Evolutionary conservation across 2,113 vertebrate genomes (phyloP).

Genomic region (Chamaea fasciata): DNA sequence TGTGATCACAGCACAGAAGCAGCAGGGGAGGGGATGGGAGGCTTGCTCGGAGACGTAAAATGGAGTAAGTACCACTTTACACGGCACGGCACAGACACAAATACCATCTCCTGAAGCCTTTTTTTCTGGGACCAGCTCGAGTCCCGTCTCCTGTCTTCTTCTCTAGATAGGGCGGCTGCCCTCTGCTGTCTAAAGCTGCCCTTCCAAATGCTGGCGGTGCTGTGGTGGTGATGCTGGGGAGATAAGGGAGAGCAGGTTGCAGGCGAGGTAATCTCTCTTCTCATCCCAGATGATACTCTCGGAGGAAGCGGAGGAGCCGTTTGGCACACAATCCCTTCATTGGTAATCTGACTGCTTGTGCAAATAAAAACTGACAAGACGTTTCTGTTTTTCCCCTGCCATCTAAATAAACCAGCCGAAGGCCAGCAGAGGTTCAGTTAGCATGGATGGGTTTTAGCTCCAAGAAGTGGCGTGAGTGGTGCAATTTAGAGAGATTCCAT

Average conservation of each 20-base stretch:
- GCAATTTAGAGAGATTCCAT: not conserved
- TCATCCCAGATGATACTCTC: not conserved
- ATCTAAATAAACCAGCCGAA: not conserved
- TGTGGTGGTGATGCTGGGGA: not conserved
- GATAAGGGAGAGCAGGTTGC: not conserved
- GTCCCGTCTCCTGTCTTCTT: not conserved
- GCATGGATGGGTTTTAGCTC: not conserved
- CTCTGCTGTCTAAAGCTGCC: slow-evolving; percentile 53
- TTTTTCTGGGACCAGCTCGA: not conserved
- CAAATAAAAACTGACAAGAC: not conserved
- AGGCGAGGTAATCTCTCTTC: not conserved
- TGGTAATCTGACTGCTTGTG: not conserved
- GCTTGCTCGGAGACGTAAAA: not conserved
- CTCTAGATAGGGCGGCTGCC: slow-evolving; percentile 22
- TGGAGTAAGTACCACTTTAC: not conserved
- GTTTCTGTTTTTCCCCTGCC: not conserved
- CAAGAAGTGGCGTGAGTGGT: not conserved
- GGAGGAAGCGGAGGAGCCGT: not conserved
- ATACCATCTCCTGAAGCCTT: not conserved
- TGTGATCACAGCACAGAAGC: not conserved
- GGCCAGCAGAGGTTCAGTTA: not conserved
- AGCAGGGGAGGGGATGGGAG: not conserved
- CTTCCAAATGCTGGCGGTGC: not conserved
- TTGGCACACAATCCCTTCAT: not conserved
- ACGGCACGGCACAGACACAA: not conserved